These are phyloP conservation scores for Anarhynchus alexandrinus DNA, from an alignment of 2,113 vertebrate genomes.

Conservation along the genomic window DNA sequence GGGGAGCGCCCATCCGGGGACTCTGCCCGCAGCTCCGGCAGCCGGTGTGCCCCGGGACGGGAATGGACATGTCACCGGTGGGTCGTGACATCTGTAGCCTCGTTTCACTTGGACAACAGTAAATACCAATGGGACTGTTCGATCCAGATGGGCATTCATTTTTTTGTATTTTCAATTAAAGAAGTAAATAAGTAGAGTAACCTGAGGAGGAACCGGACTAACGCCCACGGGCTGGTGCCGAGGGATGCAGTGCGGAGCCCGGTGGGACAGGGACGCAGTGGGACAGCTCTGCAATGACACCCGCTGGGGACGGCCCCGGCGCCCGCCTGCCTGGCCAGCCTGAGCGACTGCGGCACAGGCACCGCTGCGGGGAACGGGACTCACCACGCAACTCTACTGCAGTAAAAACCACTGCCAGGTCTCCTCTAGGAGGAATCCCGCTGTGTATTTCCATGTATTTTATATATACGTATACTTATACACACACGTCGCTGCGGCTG, in stretches of 20 bases:
- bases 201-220: accelerated
- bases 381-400: accelerated
- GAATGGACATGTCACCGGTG: background rate
- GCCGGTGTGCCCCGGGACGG: background rate
- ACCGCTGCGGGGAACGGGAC: background rate
- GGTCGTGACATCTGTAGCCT: background rate
- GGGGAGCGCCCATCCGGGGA: background rate
- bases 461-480: accelerated
- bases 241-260: too few relatives aligned
- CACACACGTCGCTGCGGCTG: accelerated
- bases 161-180: too few relatives aligned
- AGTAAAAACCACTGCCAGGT: background rate
- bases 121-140: background rate
- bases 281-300: background rate
- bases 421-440: accelerated
- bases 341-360: background rate
- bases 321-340: background rate
- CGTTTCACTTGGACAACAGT: background rate
- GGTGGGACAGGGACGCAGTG: background rate
- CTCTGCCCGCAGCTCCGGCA: background rate
- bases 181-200: accelerated
- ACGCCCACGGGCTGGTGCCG: background rate
- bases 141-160: background rate
- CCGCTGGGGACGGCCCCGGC: background rate
- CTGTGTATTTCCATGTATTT: accelerated